Percentiles rank a stretch among this genome's conserved stretches.
Evolutionary conservation across 1,140 invertebrate species (phyloP).

Genomic region (Drosophila fuyamai): DNA sequence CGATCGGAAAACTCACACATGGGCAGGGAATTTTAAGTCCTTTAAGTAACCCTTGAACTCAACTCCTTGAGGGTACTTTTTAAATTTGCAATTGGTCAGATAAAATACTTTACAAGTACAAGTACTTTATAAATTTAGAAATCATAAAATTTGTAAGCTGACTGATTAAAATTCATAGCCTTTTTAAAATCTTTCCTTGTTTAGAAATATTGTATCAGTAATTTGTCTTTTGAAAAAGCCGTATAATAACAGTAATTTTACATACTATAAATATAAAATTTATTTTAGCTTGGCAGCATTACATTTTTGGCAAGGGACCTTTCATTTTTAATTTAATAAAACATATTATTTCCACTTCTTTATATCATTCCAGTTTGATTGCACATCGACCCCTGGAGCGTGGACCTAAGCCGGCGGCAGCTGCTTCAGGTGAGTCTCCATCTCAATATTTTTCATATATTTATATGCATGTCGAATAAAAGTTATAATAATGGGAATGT

Average conservation of each 20-base stretch:
- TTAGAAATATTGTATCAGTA: too few relatives aligned
- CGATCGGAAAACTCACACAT: conserved; percentile 12
- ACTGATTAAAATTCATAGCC: too few relatives aligned
- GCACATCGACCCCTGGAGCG: conserved; percentile 31
- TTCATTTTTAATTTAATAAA: background rate
- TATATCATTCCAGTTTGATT: conserved; percentile 56
- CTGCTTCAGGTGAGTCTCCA: conserved; percentile 62
- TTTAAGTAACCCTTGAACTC: background rate
- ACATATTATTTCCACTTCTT: background rate
- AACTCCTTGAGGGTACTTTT: background rate
- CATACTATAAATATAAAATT: too few relatives aligned
- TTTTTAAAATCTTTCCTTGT: too few relatives aligned
- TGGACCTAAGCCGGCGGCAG: conserved; percentile 30
- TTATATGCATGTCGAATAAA: conserved; percentile 41
- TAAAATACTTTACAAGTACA: too few relatives aligned
- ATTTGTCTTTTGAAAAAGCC: too few relatives aligned
- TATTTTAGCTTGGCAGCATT: too few relatives aligned
- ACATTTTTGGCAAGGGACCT: too few relatives aligned
- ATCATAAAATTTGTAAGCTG: too few relatives aligned
- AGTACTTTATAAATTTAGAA: too few relatives aligned
- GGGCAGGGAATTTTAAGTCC: background rate
- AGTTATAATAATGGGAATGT: conserved; percentile 58
- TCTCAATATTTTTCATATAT: conserved; percentile 12
- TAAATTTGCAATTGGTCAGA: background rate
- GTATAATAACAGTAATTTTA: too few relatives aligned